Evolutionary conservation across 2,797 vertebrate species (phyloP).

Genomic region (Acropternis orthonyx): DNA sequence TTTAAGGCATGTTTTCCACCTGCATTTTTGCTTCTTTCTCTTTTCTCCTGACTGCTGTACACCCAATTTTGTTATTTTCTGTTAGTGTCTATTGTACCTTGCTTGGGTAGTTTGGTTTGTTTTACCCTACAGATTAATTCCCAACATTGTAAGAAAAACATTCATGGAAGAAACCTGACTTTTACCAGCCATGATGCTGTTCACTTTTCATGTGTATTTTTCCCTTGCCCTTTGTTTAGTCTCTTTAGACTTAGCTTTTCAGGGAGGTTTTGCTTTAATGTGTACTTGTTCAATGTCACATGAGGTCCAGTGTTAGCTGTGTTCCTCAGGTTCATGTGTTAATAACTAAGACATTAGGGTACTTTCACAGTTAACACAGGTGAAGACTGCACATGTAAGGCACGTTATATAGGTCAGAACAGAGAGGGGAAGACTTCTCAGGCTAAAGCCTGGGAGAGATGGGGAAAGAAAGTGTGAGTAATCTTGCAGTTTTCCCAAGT

Average conservation of each 20-base stretch:
- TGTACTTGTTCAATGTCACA: no score
- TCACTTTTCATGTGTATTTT: neutral
- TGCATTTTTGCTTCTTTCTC: neutral
- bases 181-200: neutral
- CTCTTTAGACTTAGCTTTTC: neutral
- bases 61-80: neutral
- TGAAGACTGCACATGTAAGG: no score
- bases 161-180: neutral
- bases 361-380: no score
- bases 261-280: neutral
- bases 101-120: neutral
- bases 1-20: neutral
- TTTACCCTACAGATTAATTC: neutral
- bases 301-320: no score
- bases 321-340: no score
- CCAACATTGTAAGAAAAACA: neutral
- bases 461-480: no score
- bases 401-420: no score
- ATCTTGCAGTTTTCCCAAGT: no score
- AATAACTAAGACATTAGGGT: no score
- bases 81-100: neutral
- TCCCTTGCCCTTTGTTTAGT: neutral
- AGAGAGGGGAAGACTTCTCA: no score
- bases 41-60: neutral
- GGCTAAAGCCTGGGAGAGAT: no score